Percentiles rank a stretch among this genome's conserved stretches.
phyloP scores from a whole-genome alignment of 2,113 vertebrate species.

The Vombatus ursinus region DNA sequence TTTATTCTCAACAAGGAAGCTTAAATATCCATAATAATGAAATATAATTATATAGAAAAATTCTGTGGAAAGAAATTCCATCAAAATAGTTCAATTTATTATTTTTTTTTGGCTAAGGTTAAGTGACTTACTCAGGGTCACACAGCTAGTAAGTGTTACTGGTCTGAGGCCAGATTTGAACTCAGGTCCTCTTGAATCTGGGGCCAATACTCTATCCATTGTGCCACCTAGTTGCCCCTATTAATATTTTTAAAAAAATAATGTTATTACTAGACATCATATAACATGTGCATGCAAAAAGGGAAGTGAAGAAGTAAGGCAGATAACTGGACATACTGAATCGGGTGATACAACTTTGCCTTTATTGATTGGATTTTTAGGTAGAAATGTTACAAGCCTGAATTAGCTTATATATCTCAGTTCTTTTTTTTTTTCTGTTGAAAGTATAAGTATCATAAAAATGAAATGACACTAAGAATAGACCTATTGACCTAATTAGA shows the following conservation, averaged over 20 bases:
- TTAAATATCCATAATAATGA: neutral
- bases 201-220: too few species aligned
- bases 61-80: neutral
- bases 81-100: neutral
- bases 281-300: neutral
- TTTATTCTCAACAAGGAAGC: neutral
- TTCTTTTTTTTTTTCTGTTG: neutral
- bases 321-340: neutral
- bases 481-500: neutral
- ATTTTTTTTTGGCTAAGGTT: too few species aligned
- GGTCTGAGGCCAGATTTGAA: too few species aligned
- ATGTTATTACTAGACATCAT: neutral
- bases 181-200: too few species aligned
- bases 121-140: too few species aligned
- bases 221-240: too few species aligned
- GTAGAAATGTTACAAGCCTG: neutral
- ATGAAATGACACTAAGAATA: neutral
- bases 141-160: too few species aligned
- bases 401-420: neutral
- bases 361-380: neutral
- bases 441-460: neutral
- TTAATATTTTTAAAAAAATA: neutral
- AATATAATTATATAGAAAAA: neutral
- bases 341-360: neutral
- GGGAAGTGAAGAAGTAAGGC: neutral